Evolutionary conservation across 2,888 invertebrate species (phyloP).

Genomic region (Clivina fossor): DNA sequence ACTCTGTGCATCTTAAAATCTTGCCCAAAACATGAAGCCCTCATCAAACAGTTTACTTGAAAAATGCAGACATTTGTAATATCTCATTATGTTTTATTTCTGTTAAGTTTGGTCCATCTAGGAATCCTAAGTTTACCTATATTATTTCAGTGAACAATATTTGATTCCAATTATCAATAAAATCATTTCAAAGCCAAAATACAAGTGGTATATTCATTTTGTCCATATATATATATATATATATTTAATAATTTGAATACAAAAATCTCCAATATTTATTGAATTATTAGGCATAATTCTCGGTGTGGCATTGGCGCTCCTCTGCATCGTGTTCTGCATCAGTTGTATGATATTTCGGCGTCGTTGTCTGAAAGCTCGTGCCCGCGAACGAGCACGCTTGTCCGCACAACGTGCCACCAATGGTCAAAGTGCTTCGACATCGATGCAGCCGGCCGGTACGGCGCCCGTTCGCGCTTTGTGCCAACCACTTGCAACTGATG

Average conservation of each 20-base stretch:
- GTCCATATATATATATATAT: too few species aligned
- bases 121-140: too few species aligned
- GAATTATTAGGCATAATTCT: conserved; percentile 57
- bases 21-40: too few species aligned
- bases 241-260: too few species aligned
- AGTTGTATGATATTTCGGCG: conserved; percentile 56
- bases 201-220: conserved; percentile 8
- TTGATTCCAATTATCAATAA: neutral
- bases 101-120: too few species aligned
- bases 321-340: conserved; percentile 53
- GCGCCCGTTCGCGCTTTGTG: conserved; percentile 41
- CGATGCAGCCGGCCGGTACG: conserved; percentile 45
- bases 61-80: too few species aligned
- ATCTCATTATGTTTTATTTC: too few species aligned
- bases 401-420: conserved; percentile 17
- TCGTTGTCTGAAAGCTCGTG: conserved; percentile 48
- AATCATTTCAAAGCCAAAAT: conserved; percentile 2
- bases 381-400: conserved; percentile 42
- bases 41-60: too few species aligned
- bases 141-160: too few species aligned
- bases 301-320: conserved; percentile 53
- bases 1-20: too few species aligned
- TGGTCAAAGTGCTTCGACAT: conserved; percentile 42
- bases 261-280: too few species aligned
- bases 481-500: conserved; percentile 22